Evolutionary conservation across 1,140 invertebrate genomes (phyloP).

Genomic region (Ephestia elutella): DNA sequence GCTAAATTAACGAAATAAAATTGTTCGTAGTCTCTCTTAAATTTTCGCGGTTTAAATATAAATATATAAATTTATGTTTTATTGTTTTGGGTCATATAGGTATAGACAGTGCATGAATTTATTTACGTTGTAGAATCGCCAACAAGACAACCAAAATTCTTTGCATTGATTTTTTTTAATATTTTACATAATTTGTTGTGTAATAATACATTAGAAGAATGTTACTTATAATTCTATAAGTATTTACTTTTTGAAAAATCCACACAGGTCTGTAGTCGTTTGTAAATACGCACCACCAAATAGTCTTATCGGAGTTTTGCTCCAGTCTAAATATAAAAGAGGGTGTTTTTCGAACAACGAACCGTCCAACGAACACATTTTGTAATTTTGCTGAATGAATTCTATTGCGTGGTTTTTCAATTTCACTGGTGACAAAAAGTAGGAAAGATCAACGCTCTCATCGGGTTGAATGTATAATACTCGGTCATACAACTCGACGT

Average conservation of each 20-base stretch:
- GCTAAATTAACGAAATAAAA: no score
- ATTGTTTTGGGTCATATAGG: no score
- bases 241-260: constrained; percentile 51
- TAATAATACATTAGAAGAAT: no score
- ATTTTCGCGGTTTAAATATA: no score
- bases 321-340: constrained; percentile 75
- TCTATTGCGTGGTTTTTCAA: constrained; percentile 47
- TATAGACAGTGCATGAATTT: no score
- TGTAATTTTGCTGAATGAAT: constrained; percentile 58
- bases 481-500: constrained; percentile 37
- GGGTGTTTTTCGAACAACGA: constrained; percentile 33
- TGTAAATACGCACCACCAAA: constrained; percentile 75
- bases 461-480: constrained; percentile 53
- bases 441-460: constrained; percentile 44
- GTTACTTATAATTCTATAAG: no score
- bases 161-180: no score
- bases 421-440: constrained; percentile 49
- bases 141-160: no score
- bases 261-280: constrained; percentile 70
- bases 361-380: constrained; percentile 48
- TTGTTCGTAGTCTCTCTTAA: no score
- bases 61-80: no score
- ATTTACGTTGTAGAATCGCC: no score
- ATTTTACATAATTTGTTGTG: no score
- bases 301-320: constrained; percentile 72